Base-by-base conservation (phyloP, 23 tunicate genomes). In the Oikopleura albicans region DNA sequence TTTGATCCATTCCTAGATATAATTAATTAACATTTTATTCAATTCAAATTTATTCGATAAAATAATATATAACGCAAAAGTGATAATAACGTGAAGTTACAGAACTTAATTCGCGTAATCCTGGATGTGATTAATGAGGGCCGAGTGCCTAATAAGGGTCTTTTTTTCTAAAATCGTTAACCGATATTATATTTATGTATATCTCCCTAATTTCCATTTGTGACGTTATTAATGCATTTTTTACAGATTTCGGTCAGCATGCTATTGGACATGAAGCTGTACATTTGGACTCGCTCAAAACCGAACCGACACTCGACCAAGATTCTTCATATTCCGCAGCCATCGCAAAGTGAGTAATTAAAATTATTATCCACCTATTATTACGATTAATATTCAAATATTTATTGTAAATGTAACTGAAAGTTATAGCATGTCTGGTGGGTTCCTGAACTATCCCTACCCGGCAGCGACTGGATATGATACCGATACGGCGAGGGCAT, bases 381-480 rank as follows among this genome's bases (percentile, higher is more conserved):
- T n/a, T n/a, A n/a, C n/a, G n/a, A n/a, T n/a, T n/a, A n/a, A n/a
- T n/a, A n/a, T n/a, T n/a, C n/a, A n/a, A n/a, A n/a, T n/a, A n/a
- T n/a, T n/a, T n/a, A n/a, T n/a, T n/a, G n/a, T n/a, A n/a, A n/a
- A n/a, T n/a, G n/a, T n/a, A n/a, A n/a, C n/a, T n/a, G n/a, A n/a
- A n/a, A n/a, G 31, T 71, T 71, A 22, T 12, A 71, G 79, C 37
- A 71, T 71, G 79, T 71, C 79, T 16, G 35, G 35, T 2, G 79
- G 79, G 37, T 29, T 71, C 31, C 35, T 71, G 37, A 71, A 71
- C 79, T 71, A 71, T 37, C 79, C 79, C 31, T 71, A 71, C 31
- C 79, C 79, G 31, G 35, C 37, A 22, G 33, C 34, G 31, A 49
- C 16, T 22, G 37, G 37, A 16, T 71, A 71, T 37, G 79, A 71